A percentile compares a stretch with the other conserved stretches of the same genome.
Conservation (phyloP, 2,888 invertebrate genomes). For the Dichetophora obliterata region DNA sequence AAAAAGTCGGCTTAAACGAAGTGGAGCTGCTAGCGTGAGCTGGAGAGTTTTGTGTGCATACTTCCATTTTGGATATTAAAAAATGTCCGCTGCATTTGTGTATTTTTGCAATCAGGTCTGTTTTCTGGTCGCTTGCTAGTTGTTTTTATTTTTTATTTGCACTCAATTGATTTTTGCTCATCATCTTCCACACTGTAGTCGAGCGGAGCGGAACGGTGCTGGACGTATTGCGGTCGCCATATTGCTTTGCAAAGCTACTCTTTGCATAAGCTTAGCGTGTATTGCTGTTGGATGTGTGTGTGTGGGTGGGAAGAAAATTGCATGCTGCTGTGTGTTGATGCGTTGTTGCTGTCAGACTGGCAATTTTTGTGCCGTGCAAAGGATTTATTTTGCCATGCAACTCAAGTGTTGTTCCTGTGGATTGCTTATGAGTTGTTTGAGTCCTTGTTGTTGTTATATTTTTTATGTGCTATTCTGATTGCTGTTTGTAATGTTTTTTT, state of each 20-base stretch:
- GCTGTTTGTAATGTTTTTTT: no score
- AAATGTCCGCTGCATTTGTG: background rate
- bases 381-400: constrained; percentile 15
- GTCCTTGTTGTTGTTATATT: background rate
- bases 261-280: background rate
- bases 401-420: background rate
- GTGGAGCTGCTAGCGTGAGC: background rate
- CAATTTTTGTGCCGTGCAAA: constrained; percentile 7
- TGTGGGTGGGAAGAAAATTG: no score
- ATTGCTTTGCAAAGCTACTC: constrained; percentile 59
- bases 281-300: no score
- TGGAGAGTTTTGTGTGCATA: background rate
- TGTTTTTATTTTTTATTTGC: background rate
- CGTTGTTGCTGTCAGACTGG: background rate
- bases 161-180: constrained; percentile 9
- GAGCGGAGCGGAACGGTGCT: background rate
- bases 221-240: constrained; percentile 64
- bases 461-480: background rate
- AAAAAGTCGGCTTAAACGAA: background rate
- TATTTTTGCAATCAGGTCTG: background rate
- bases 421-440: constrained; percentile 2
- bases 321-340: background rate
- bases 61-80: background rate
- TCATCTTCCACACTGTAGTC: background rate
- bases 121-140: background rate